phyloP scores from a whole-genome alignment of 1,140 invertebrate species.

The Chymomyza costata region DNA sequence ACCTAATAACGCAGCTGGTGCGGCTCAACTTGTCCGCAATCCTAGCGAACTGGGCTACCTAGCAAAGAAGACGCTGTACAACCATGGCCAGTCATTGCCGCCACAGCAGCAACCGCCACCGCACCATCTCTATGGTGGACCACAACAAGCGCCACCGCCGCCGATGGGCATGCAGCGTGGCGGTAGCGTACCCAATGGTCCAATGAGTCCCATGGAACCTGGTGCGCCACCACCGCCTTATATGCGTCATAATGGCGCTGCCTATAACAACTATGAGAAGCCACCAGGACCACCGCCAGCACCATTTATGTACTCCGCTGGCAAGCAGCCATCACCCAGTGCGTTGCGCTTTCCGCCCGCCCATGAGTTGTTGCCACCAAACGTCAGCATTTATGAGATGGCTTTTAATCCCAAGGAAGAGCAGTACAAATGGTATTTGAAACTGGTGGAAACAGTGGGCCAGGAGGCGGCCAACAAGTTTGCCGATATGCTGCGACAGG shows the following conservation, averaged over 20 bases:
- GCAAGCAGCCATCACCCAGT: constrained; percentile 63
- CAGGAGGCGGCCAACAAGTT: constrained; percentile 74
- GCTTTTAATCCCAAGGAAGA: constrained; percentile 70
- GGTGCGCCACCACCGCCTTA: constrained; percentile 49
- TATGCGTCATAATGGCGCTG: constrained; percentile 55
- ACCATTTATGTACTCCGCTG: constrained; percentile 52
- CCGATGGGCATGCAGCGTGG: constrained; percentile 55
- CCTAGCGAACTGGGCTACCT: constrained; percentile 64
- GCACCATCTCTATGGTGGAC: constrained; percentile 51
- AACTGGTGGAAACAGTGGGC: constrained; percentile 65
- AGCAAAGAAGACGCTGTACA: constrained; percentile 64
- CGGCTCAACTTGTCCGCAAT: constrained; percentile 55
- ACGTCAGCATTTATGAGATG: constrained; percentile 74
- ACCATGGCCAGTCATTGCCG: constrained; percentile 53
- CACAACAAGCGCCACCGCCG: constrained; percentile 22
- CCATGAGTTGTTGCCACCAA: constrained; percentile 70
- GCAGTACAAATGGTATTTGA: constrained; percentile 73
- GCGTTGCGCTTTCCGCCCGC: constrained; percentile 65
- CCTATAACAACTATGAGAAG: constrained; percentile 51
- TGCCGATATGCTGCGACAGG: constrained; percentile 65
- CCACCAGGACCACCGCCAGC: constrained; percentile 40
- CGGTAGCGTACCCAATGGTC: constrained; percentile 66
- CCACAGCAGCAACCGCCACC: constrained; percentile 33
- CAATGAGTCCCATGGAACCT: constrained; percentile 69
- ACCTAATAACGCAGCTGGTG: constrained; percentile 30